phyloP scores from a whole-genome alignment of 2,888 invertebrate genomes.

The Dinocampus coccinellae region DNA sequence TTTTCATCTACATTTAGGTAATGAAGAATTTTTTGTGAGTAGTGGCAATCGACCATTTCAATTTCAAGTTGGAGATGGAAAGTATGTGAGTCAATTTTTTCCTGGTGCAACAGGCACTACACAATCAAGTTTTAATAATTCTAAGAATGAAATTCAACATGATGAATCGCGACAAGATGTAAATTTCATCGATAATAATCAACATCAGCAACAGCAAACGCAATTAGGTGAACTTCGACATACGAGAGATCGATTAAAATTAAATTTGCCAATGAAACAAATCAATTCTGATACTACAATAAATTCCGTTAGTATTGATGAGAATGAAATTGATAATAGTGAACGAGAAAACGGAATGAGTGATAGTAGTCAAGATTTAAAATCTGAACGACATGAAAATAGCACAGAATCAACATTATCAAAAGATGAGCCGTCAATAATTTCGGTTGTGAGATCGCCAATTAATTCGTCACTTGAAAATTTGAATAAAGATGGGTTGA shows the following conservation, averaged over 20 bases:
- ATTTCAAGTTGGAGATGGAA: conserved; percentile 67
- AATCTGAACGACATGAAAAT: conserved; percentile 19
- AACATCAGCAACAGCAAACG: conserved; percentile 40
- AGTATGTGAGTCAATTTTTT: conserved; percentile 79
- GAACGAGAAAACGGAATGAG: conserved; percentile 8
- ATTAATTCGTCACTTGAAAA: conserved; percentile 20
- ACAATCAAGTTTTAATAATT: conserved; percentile 17
- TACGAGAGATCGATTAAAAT: conserved; percentile 79
- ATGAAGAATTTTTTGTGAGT: conserved; percentile 82
- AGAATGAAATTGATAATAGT: conserved; percentile 38
- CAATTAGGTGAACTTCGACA: conserved; percentile 79
- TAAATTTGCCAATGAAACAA: conserved; percentile 73
- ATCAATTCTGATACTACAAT: conserved; percentile 35
- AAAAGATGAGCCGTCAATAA: conserved; percentile 23
- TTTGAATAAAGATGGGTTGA: background rate
- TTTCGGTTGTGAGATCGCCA: conserved; percentile 25
- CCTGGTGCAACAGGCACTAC: conserved; percentile 71
- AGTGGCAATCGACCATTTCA: conserved; percentile 82
- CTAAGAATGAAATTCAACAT: conserved; percentile 39
- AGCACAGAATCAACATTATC: conserved; percentile 25
- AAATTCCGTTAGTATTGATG: conserved; percentile 44
- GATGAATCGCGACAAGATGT: conserved; percentile 32
- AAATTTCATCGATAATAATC: conserved; percentile 24
- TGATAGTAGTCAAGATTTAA: conserved; percentile 19
- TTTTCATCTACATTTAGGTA: conserved; percentile 53